Conservation (phyloP, 2,888 invertebrate genomes). For the Andricus curvator region DNA sequence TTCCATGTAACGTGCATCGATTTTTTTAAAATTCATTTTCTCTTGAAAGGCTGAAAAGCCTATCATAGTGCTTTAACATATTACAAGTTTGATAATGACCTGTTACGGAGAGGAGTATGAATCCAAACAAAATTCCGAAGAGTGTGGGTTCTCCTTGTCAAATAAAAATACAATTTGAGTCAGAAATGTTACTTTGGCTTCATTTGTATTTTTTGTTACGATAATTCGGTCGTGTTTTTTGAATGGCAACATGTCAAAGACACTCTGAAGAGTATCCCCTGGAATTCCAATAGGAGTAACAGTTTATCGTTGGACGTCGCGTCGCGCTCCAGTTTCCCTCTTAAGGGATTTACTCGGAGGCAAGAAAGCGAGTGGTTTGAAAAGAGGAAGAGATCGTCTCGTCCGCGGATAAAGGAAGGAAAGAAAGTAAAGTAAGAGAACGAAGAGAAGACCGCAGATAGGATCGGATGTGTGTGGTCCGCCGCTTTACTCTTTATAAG, state of each 20-base stretch:
- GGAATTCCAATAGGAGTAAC: slow-evolving; percentile 16
- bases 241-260: neutral
- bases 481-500: slow-evolving; percentile 76
- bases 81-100: no score
- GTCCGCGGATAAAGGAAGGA: slow-evolving; percentile 54
- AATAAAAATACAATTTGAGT: no score
- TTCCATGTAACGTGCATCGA: no score
- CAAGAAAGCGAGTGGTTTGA: slow-evolving; percentile 11
- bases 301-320: slow-evolving; percentile 33
- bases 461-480: slow-evolving; percentile 78
- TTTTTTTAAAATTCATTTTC: no score
- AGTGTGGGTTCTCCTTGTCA: no score
- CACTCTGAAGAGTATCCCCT: neutral
- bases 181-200: no score
- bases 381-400: slow-evolving; percentile 42
- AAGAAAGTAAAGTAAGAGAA: slow-evolving; percentile 46
- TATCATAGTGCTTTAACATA: no score
- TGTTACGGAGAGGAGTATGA: no score
- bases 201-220: no score
- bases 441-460: slow-evolving; percentile 67
- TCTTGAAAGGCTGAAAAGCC: no score
- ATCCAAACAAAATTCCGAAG: no score
- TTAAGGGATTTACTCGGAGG: slow-evolving; percentile 29
- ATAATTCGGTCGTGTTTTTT: no score
- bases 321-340: slow-evolving; percentile 39